phyloP scores from a whole-genome alignment of 1,140 invertebrate genomes.

The Euwallacea similis region DNA sequence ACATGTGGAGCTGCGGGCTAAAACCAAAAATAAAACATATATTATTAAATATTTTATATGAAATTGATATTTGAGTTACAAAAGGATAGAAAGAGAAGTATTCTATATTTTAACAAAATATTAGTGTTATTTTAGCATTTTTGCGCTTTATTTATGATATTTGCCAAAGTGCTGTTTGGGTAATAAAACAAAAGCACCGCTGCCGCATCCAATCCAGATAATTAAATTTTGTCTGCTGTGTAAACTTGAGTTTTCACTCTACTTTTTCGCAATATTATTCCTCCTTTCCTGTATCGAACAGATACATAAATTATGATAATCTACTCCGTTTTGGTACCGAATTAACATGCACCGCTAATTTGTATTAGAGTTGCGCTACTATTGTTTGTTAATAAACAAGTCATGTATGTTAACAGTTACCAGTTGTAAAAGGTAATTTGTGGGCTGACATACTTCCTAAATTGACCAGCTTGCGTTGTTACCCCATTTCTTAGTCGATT shows the following conservation, averaged over 20 bases:
- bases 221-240: too few species aligned
- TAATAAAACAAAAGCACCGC: neutral
- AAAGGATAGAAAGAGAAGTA: too few species aligned
- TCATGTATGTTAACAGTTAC: conserved; percentile 34
- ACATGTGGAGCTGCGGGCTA: too few species aligned
- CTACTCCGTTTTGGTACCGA: conserved; percentile 7
- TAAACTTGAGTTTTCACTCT: neutral
- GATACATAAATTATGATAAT: conserved; percentile 29
- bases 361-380: conserved; percentile 20
- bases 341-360: conserved; percentile 22
- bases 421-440: neutral
- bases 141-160: neutral
- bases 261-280: neutral
- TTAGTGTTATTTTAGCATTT: neutral
- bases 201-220: neutral
- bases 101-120: too few species aligned
- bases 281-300: neutral
- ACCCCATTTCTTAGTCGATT: too few species aligned
- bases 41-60: too few species aligned
- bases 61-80: too few species aligned
- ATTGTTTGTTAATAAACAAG: conserved; percentile 39
- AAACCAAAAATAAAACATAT: too few species aligned
- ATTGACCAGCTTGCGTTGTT: too few species aligned
- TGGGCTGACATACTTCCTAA: conserved; percentile 11
- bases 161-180: neutral